Evolutionary conservation across 2,888 invertebrate species (phyloP).

Genomic region (Dasypogon diadema): DNA sequence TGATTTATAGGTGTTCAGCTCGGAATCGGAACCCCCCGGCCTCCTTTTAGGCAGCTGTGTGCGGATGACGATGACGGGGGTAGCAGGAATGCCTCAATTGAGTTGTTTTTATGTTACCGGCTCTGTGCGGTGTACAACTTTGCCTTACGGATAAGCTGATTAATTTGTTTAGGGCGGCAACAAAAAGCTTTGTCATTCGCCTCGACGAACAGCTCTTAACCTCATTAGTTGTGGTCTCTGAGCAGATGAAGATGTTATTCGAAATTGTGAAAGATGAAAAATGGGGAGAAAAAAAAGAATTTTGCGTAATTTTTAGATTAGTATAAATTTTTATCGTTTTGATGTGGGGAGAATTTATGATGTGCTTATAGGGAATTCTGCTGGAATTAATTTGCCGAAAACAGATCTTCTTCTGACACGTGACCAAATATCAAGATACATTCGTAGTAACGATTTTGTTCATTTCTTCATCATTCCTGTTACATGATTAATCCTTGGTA

Average conservation of each 20-base stretch:
- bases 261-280: neutral
- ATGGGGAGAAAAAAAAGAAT: neutral
- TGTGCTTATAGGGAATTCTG: too few relatives aligned
- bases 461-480: too few relatives aligned
- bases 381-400: too few relatives aligned
- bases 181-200: constrained; percentile 28
- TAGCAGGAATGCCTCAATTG: constrained; percentile 27
- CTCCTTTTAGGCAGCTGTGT: constrained; percentile 1
- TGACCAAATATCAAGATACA: too few relatives aligned
- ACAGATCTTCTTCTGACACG: too few relatives aligned
- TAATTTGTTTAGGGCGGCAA: constrained; percentile 45
- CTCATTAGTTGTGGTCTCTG: constrained; percentile 13
- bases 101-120: constrained; percentile 43
- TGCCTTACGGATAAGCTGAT: constrained; percentile 35
- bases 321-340: too few relatives aligned
- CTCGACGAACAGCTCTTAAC: neutral
- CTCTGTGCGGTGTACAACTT: constrained; percentile 10
- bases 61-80: too few relatives aligned
- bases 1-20: constrained; percentile 47
- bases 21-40: neutral
- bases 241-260: constrained; percentile 4
- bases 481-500: too few relatives aligned
- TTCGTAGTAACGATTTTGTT: too few relatives aligned
- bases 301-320: constrained; percentile 9
- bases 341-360: too few relatives aligned